phyloP scores from a whole-genome alignment of 2,888 invertebrate genomes.

The Hirtodrosophila alboralis region DNA sequence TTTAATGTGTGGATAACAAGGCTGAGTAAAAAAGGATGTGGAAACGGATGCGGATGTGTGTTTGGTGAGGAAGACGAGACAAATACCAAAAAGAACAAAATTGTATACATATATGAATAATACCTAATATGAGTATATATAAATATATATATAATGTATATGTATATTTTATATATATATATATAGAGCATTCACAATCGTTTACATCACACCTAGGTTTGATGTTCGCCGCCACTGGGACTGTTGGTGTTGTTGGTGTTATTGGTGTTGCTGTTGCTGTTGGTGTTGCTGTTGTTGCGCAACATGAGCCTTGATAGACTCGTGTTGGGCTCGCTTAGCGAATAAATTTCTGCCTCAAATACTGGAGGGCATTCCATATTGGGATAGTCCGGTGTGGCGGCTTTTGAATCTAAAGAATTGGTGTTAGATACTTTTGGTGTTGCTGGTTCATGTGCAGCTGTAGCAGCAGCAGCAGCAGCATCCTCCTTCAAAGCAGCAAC shows the following conservation, averaged over 20 bases:
- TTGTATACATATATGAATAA: slow-evolving; percentile 31
- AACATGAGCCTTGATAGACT: slow-evolving; percentile 81
- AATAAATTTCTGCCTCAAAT: slow-evolving; percentile 93
- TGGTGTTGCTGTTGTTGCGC: slow-evolving; percentile 76
- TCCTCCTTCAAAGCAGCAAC: slow-evolving; percentile 13
- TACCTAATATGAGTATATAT: slow-evolving; percentile 38
- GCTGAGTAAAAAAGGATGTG: slow-evolving; percentile 28
- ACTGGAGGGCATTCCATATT: slow-evolving; percentile 94
- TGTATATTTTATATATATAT: slow-evolving; percentile 13
- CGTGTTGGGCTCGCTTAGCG: slow-evolving; percentile 85
- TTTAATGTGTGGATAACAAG: slow-evolving; percentile 25
- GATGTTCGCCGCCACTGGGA: slow-evolving; percentile 70
- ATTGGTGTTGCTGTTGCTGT: slow-evolving; percentile 22
- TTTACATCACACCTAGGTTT: slow-evolving; percentile 66
- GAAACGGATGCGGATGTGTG: background rate
- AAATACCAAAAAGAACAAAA: slow-evolving; percentile 37
- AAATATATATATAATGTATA: slow-evolving; percentile 7
- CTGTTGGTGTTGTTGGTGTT: slow-evolving; percentile 48
- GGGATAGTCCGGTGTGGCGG: slow-evolving; percentile 88
- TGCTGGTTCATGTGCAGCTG: slow-evolving; percentile 25
- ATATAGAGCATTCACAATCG: slow-evolving; percentile 73
- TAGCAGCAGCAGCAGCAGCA: too few species aligned
- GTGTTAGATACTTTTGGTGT: slow-evolving; percentile 68
- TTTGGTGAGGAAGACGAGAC: slow-evolving; percentile 14
- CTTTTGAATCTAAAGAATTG: slow-evolving; percentile 65